Conservation (phyloP, 2,113 vertebrate species). For the Chaetura pelagica region DNA sequence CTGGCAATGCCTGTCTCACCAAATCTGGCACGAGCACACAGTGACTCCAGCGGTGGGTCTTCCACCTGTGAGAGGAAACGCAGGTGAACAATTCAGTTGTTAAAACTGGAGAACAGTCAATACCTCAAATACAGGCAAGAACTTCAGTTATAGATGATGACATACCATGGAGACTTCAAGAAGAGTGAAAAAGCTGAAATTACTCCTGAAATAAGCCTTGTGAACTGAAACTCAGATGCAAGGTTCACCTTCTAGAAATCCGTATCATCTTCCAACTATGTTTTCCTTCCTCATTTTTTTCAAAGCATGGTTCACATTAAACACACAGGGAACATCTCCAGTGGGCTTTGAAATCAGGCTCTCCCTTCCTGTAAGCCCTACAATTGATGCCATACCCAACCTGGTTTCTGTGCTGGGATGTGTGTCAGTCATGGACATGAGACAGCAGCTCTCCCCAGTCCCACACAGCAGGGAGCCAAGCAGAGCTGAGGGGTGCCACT, state of each 20-base stretch:
- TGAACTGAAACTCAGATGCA: neutral
- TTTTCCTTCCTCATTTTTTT: neutral
- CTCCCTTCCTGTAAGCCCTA: neutral
- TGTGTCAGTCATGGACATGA: fast-evolving
- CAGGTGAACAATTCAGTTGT: neutral
- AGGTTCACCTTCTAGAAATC: neutral
- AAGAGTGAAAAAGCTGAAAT: neutral
- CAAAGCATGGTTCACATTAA: neutral
- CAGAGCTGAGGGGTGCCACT: fast-evolving
- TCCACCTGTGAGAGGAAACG: constrained; percentile 82
- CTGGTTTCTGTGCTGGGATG: neutral
- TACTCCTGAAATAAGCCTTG: neutral
- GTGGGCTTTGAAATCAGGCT: neutral
- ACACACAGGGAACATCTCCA: neutral
- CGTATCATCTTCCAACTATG: fast-evolving
- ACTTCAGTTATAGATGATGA: fast-evolving
- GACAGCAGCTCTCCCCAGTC: neutral
- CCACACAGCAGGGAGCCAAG: fast-evolving
- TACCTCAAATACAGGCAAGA: neutral
- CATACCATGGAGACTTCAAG: neutral
- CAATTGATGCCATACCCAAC: neutral
- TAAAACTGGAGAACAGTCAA: neutral
- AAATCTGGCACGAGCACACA: constrained; percentile 89
- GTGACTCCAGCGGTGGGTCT: constrained; percentile 86
- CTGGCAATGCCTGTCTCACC: constrained; percentile 76